These are phyloP conservation scores for Brienomyrus longianalis DNA, from an alignment of 2,113 vertebrate genomes.

Conservation along the genomic window DNA sequence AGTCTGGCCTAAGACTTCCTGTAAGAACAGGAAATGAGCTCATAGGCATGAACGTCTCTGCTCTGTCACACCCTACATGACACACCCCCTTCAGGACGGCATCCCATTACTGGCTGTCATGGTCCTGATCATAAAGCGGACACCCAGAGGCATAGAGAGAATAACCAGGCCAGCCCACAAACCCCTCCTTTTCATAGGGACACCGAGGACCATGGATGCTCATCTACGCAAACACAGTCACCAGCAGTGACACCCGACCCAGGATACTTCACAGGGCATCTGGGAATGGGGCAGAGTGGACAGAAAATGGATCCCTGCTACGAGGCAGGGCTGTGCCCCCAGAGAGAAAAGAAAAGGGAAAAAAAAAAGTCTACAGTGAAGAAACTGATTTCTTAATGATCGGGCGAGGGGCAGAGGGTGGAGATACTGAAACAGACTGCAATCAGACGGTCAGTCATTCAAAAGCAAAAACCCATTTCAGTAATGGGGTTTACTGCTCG, in stretches of 20 bases:
- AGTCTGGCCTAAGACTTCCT: not conserved
- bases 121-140: not conserved
- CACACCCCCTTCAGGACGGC: not conserved
- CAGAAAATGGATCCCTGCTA: not conserved
- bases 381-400: not conserved
- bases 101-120: not conserved
- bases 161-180: not conserved
- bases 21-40: not conserved
- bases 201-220: not conserved
- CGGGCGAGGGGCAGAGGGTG: too few species aligned
- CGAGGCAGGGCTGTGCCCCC: not conserved
- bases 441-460: not conserved
- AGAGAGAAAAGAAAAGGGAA: not conserved
- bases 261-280: not conserved
- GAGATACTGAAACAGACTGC: not conserved
- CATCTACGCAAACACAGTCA: not conserved
- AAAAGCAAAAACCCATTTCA: not conserved
- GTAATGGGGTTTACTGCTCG: not conserved
- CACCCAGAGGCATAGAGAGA: not conserved
- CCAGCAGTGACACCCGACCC: not conserved
- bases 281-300: not conserved
- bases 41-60: not conserved
- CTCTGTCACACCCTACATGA: not conserved
- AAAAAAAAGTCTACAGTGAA: not conserved
- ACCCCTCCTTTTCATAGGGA: not conserved